A percentile compares a stretch with the other conserved stretches of the same genome.
phyloP scores from a whole-genome alignment of 2,888 invertebrate genomes.

The Microplitis deprimator region DNA sequence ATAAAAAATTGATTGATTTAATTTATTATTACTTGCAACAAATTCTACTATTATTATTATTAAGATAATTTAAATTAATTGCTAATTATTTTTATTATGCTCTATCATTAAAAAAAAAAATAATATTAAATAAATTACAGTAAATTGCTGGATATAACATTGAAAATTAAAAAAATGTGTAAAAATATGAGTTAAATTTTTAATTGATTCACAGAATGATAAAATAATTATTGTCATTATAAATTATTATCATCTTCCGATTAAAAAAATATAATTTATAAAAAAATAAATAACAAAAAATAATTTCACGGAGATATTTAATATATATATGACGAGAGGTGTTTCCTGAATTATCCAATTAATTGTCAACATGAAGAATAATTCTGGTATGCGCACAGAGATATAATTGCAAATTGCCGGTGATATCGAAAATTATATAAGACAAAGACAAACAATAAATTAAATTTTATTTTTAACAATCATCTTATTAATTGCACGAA shows the following conservation, averaged over 20 bases:
- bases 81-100: background rate
- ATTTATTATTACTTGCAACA: background rate
- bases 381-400: slow-evolving; percentile 47
- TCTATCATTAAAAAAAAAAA: background rate
- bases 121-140: background rate
- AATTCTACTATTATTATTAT: no score
- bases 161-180: background rate
- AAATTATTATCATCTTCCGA: background rate
- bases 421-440: slow-evolving; percentile 58
- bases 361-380: slow-evolving; percentile 58
- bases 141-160: background rate
- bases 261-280: background rate
- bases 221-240: slow-evolving; percentile 18
- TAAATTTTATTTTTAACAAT: background rate
- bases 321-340: slow-evolving; percentile 26
- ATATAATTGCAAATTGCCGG: slow-evolving; percentile 51
- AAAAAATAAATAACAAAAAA: slow-evolving; percentile 12
- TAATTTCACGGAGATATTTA: background rate
- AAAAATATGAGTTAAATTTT: background rate
- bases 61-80: background rate
- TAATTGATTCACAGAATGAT: background rate
- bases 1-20: background rate
- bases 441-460: slow-evolving; percentile 30
- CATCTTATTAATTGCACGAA: slow-evolving; percentile 21
- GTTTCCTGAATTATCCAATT: slow-evolving; percentile 56